Evolutionary conservation across 2,888 invertebrate species (phyloP), one percentile per base, ranked within the genome.

Genomic region (Myopa tessellatipennis): DNA sequence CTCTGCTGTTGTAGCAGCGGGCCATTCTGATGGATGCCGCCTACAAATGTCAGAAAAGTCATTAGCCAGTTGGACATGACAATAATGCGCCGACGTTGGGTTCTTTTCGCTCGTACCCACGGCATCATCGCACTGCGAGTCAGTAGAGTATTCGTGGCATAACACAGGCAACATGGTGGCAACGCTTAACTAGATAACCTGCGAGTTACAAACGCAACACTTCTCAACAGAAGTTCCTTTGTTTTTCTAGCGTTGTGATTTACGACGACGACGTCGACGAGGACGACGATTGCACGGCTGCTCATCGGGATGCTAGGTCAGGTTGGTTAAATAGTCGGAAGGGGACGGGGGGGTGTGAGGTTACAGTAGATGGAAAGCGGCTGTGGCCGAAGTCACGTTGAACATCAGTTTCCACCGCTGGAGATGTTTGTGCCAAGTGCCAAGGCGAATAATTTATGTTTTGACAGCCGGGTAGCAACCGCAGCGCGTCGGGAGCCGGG

Each of bases 1-100:
- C 38, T 65, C 36, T 36, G 36, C 4, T 36, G 65, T 8, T 4
- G 55, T 5, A 55, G 7, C n/a, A 6, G 1, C 55, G 8, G 16
- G 45, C 45, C 40, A 38, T 18, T 5, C 72, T 40, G 72, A 72
- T 38, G 60, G 72, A 72, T 58, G 60, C 65, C 55, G 70, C 67
- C 74, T 67, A 74, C 74, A 67, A 74, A 74, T 52, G 74, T 74
- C 74, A 67, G 38, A 74, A 67, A 74, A 74, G 74, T 74, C 74
- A 74, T 74, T 74, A 74, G 74, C 74, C 74, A 74, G 63, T 74
- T 67, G 52, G 74, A 74, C 74, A 74, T 74, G 74, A 74, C 74
- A 74, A 74, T 74, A 74, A 74, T 74, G 65, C 55, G 38, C 52
- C 18, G n/a, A 18, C 1, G 55, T 16, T 55, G 16, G 16, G 55